Percentiles rank a stretch among this genome's conserved stretches.
These are phyloP conservation scores for Tapirus indicus DNA, from an alignment of 2,797 vertebrate species.

Conservation along the genomic window DNA sequence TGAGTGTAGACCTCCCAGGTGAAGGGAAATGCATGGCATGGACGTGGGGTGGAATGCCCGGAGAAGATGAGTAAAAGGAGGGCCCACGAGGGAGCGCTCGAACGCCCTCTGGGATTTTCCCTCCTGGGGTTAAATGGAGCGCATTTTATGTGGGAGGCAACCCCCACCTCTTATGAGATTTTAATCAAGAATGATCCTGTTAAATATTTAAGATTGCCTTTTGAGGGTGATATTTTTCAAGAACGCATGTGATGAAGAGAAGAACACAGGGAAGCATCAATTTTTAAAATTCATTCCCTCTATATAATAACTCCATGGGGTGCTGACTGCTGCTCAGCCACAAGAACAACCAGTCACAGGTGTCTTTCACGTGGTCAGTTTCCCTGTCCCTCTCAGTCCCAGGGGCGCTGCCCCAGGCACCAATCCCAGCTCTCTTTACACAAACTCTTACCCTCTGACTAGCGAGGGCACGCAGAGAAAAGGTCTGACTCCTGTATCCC, in stretches of 20 bases:
- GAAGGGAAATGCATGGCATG: rapidly evolving
- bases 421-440: background rate
- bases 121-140: rapidly evolving
- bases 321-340: rapidly evolving
- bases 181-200: background rate
- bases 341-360: rapidly evolving
- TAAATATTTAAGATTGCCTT: slow-evolving; percentile 37
- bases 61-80: rapidly evolving
- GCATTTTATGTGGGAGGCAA: background rate
- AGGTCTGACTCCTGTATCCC: background rate
- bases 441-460: too few species aligned
- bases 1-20: rapidly evolving
- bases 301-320: rapidly evolving
- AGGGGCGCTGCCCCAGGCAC: rapidly evolving
- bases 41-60: rapidly evolving
- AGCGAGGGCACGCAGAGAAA: background rate
- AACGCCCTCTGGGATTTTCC: rapidly evolving
- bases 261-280: background rate
- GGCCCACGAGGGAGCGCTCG: rapidly evolving
- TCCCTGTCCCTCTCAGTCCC: rapidly evolving
- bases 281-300: slow-evolving; percentile 33
- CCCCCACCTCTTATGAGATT: slow-evolving; percentile 12
- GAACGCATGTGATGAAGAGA: background rate
- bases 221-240: background rate
- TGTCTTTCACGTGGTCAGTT: rapidly evolving